A percentile compares a stretch with the other conserved stretches of the same genome.
phyloP scores from a whole-genome alignment of 2,113 vertebrate genomes.

The Oophaga pumilio region DNA sequence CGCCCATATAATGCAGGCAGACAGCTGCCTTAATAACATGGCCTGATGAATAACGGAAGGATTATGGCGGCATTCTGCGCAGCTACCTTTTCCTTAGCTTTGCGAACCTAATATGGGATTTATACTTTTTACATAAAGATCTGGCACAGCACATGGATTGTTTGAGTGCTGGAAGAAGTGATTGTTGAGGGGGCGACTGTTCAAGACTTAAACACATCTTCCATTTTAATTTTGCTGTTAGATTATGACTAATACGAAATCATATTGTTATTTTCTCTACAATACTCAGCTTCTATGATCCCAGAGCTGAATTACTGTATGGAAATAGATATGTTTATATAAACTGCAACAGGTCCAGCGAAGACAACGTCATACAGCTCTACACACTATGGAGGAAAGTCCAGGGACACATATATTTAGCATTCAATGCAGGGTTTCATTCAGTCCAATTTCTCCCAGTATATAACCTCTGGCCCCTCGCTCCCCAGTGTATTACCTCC shows the following conservation, averaged over 20 bases:
- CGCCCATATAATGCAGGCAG: too few relatives aligned
- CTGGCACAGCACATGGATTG: background rate
- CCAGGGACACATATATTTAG: too few relatives aligned
- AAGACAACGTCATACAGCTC: too few relatives aligned
- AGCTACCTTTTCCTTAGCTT: too few relatives aligned
- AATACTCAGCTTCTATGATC: background rate
- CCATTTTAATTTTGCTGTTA: background rate
- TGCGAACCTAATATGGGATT: background rate
- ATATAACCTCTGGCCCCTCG: too few relatives aligned
- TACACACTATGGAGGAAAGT: too few relatives aligned
- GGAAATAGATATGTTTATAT: background rate
- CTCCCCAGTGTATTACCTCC: too few relatives aligned
- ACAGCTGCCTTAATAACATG: too few relatives aligned
- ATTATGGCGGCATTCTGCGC: too few relatives aligned
- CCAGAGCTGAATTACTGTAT: background rate
- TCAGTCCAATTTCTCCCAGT: too few relatives aligned
- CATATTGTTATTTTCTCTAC: constrained; percentile 1
- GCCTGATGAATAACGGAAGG: too few relatives aligned
- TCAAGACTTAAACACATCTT: background rate
- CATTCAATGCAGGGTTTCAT: too few relatives aligned
- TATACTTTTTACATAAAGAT: background rate
- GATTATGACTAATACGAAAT: background rate
- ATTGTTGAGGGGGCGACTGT: background rate
- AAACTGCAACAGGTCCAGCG: background rate
- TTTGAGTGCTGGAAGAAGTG: constrained; percentile 1